Percentiles rank a stretch among this genome's conserved stretches.
Conservation (phyloP, 2,888 invertebrate species). For the Lycia hirtaria region DNA sequence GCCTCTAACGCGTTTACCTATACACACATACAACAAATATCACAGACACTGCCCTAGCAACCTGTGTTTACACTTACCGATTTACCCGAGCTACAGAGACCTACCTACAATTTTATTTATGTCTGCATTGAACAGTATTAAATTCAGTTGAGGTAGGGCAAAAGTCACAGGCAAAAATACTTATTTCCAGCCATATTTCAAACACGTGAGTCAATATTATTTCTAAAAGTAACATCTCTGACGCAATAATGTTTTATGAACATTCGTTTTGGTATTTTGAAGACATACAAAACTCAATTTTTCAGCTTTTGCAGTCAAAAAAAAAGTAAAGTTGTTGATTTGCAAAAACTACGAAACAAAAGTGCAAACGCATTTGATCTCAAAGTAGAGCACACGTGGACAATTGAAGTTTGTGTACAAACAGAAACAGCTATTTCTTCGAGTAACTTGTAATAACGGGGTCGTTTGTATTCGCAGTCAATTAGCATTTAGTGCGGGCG, state of each 20-base stretch:
- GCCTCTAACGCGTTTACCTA: conserved; percentile 33
- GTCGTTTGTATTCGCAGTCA: conserved; percentile 60
- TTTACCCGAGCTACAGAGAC: not conserved
- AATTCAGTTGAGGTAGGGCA: conserved; percentile 1
- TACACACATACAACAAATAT: too few species aligned
- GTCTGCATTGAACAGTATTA: not conserved
- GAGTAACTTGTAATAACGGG: conserved; percentile 53
- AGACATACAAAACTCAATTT: not conserved
- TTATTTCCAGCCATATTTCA: not conserved
- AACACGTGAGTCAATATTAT: conserved; percentile 2
- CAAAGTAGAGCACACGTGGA: conserved; percentile 5
- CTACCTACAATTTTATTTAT: not conserved
- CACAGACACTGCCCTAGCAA: conserved; percentile 1
- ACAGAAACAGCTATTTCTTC: conserved; percentile 36
- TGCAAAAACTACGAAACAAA: not conserved
- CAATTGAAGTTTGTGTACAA: conserved; percentile 25
- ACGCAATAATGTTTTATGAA: not conserved
- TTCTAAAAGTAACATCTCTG: not conserved
- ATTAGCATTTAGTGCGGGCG: conserved; percentile 64
- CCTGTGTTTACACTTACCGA: not conserved
- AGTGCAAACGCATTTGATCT: not conserved
- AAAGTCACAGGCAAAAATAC: not conserved
- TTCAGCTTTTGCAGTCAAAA: conserved; percentile 4
- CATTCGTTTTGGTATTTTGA: not conserved
- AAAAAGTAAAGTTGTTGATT: too few species aligned